phyloP scores from a whole-genome alignment of 1,140 invertebrate genomes.

The Scaptodrosophila lebanonensis region DNA sequence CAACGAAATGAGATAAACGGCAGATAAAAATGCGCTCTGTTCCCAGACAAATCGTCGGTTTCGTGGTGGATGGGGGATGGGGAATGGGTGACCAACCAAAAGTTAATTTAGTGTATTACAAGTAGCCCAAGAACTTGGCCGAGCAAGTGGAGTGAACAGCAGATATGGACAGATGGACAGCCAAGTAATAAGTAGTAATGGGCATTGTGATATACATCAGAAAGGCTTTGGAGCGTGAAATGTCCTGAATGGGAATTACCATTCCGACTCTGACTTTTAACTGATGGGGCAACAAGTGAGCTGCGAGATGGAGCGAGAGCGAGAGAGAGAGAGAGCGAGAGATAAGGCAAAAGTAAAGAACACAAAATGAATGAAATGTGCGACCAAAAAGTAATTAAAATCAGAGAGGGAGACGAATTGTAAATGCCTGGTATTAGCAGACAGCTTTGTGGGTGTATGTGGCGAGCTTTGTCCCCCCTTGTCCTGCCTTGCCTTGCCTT shows the following conservation, averaged over 20 bases:
- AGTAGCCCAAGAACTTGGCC: no score
- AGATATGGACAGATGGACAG: no score
- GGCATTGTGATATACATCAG: conserved; percentile 53
- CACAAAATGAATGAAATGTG: conserved; percentile 28
- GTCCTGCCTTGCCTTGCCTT: no score
- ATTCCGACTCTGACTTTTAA: conserved; percentile 47
- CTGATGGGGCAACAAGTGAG: conserved; percentile 66
- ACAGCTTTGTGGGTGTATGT: no score
- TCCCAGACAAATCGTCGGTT: conserved; percentile 9
- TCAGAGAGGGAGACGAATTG: no score
- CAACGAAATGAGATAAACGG: conserved; percentile 58
- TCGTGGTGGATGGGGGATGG: background rate
- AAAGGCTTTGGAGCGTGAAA: conserved; percentile 52
- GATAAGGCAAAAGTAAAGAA: no score
- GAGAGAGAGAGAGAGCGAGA: no score
- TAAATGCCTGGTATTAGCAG: no score
- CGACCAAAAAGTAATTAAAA: conserved; percentile 59
- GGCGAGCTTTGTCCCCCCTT: no score
- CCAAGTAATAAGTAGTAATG: conserved; percentile 64
- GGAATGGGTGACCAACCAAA: conserved; percentile 8
- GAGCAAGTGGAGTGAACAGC: no score
- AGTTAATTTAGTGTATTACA: conserved; percentile 73
- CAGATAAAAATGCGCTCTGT: conserved; percentile 51
- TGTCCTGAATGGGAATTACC: conserved; percentile 57
- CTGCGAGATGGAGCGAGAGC: no score